Evolutionary conservation across 2,797 vertebrate genomes (phyloP).

Genomic region (Poecile montanus): DNA sequence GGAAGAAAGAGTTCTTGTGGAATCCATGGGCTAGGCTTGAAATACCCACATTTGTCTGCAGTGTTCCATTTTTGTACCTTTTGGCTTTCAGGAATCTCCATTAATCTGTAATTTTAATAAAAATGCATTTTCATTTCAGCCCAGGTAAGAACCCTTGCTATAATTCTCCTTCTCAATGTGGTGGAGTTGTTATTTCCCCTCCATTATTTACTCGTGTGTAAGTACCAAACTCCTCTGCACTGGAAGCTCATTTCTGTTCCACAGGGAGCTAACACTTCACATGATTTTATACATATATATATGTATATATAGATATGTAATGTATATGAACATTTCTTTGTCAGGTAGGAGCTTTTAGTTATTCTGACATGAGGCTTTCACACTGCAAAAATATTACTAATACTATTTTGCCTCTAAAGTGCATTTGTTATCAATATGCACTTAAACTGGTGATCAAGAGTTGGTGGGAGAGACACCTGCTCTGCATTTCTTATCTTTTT

Average conservation of each 20-base stretch:
- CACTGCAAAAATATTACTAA: slow-evolving; percentile 78
- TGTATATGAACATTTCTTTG: slow-evolving; percentile 71
- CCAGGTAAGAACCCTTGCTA: background rate
- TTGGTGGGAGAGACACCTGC: slow-evolving; percentile 80
- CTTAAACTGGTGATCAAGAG: slow-evolving; percentile 79
- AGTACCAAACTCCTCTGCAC: slow-evolving; percentile 1
- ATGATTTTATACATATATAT: slow-evolving; percentile 43
- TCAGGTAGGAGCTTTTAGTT: slow-evolving; percentile 78
- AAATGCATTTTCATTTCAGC: slow-evolving; percentile 38
- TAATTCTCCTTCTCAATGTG: background rate
- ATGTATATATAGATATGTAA: background rate
- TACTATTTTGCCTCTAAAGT: slow-evolving; percentile 79
- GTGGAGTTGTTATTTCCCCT: slow-evolving; percentile 33
- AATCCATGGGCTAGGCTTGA: background rate
- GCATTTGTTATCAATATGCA: slow-evolving; percentile 80
- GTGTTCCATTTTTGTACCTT: background rate
- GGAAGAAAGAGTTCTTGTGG: background rate
- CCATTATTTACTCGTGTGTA: slow-evolving; percentile 9
- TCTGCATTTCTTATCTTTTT: slow-evolving; percentile 80
- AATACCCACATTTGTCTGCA: background rate
- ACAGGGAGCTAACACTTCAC: slow-evolving; percentile 67
- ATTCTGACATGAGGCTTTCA: slow-evolving; percentile 75
- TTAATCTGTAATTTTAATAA: slow-evolving; percentile 27
- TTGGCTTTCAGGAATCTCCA: background rate
- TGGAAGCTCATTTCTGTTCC: slow-evolving; percentile 47